Conservation (phyloP, 2,888 invertebrate species). For the Choristoneura rosaceana region DNA sequence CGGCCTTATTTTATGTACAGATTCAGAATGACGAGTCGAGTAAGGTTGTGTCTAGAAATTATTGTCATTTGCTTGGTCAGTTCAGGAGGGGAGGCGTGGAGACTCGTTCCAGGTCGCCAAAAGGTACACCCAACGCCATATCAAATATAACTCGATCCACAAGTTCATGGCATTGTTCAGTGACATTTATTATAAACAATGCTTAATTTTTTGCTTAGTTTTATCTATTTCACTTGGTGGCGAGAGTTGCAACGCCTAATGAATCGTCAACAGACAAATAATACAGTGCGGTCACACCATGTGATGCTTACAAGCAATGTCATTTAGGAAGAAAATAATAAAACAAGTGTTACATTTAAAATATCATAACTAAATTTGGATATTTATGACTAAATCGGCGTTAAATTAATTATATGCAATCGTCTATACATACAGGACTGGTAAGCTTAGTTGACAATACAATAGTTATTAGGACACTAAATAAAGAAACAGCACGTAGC, state of each 20-base stretch:
- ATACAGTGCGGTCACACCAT: constrained; percentile 71
- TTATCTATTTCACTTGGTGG: constrained; percentile 61
- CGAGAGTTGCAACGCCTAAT: constrained; percentile 59
- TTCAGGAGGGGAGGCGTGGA: constrained; percentile 56
- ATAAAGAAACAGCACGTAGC: constrained; percentile 78
- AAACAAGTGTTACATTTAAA: constrained; percentile 70
- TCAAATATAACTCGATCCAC: constrained; percentile 40
- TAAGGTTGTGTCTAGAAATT: constrained; percentile 80
- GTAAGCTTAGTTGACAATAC: constrained; percentile 83
- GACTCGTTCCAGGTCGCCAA: constrained; percentile 18
- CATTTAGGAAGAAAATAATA: constrained; percentile 68
- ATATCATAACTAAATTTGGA: constrained; percentile 84
- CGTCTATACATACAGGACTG: constrained; percentile 84
- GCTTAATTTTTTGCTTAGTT: constrained; percentile 59
- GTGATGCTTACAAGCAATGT: constrained; percentile 77
- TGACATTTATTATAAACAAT: constrained; percentile 53
- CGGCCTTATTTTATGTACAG: constrained; percentile 55
- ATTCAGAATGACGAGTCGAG: constrained; percentile 66
- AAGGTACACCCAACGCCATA: constrained; percentile 23
- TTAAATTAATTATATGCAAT: constrained; percentile 82
- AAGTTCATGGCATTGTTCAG: constrained; percentile 54
- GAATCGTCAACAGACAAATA: constrained; percentile 68
- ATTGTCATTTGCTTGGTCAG: constrained; percentile 84
- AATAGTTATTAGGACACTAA: constrained; percentile 78
- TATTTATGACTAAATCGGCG: constrained; percentile 84